phyloP scores from a whole-genome alignment of 2,888 invertebrate genomes.

The Galerucella nymphaeae region DNA sequence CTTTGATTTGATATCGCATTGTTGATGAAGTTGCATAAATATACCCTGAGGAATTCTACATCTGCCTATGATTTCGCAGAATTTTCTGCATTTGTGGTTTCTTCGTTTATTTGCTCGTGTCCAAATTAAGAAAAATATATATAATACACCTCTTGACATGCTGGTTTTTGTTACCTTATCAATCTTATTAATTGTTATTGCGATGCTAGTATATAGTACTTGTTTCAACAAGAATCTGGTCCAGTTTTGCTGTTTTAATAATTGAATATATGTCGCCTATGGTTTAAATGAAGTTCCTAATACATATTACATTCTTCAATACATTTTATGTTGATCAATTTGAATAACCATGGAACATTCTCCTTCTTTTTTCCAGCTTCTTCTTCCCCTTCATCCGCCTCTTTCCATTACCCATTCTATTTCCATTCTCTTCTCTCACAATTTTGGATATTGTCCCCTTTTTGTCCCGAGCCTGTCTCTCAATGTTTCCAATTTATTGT shows the following conservation, averaged over 20 bases:
- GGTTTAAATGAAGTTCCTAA: too few relatives aligned
- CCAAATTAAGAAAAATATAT: neutral
- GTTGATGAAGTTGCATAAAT: constrained; percentile 35
- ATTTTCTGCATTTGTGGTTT: constrained; percentile 24
- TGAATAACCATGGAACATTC: too few relatives aligned
- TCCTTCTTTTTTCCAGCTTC: too few relatives aligned
- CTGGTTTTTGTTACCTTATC: neutral
- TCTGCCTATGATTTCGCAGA: constrained; percentile 31
- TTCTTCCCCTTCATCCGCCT: too few relatives aligned
- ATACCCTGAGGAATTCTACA: constrained; percentile 31
- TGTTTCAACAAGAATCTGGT: neutral
- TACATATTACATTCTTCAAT: too few relatives aligned
- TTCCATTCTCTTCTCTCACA: too few relatives aligned
- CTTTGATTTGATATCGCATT: constrained; percentile 37
- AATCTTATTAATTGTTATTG: neutral
- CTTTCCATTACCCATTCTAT: too few relatives aligned
- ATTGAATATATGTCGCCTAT: neutral
- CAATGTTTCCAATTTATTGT: too few relatives aligned
- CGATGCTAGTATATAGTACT: neutral
- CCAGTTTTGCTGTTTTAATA: neutral
- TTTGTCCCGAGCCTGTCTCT: too few relatives aligned
- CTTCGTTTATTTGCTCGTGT: neutral
- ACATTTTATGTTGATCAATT: too few relatives aligned
- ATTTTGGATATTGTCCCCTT: too few relatives aligned
- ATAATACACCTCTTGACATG: neutral